Conservation (phyloP, 2,797 vertebrate species). For the Florisuga fusca region DNA sequence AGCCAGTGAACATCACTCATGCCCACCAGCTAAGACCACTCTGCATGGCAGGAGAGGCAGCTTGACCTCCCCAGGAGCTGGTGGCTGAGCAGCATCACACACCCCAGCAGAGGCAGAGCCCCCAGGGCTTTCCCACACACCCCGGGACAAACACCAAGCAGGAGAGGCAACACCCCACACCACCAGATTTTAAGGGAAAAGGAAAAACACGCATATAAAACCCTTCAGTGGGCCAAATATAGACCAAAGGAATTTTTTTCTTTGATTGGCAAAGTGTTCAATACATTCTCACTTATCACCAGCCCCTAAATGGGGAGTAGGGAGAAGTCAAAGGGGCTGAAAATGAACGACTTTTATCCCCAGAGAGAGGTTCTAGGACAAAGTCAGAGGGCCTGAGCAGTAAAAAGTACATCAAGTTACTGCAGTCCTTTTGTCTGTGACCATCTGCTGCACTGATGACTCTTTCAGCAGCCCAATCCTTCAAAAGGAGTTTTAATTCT, state of each 20-base stretch:
- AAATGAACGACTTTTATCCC: accelerated
- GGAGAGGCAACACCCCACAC: neutral
- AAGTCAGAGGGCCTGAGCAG: neutral
- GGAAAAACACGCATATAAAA: accelerated
- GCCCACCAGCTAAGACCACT: neutral
- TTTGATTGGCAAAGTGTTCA: neutral
- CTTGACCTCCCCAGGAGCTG: neutral
- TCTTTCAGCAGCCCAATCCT: neutral
- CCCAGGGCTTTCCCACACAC: neutral
- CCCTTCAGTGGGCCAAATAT: neutral
- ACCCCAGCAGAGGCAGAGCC: neutral
- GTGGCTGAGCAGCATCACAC: neutral
- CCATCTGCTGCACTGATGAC: constrained; percentile 18
- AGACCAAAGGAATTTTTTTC: neutral
- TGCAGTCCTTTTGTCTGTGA: neutral
- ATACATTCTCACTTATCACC: neutral
- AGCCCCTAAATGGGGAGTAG: neutral
- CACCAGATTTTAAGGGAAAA: neutral
- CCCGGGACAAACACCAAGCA: accelerated
- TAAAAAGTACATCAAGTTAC: neutral
- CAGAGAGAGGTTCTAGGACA: accelerated
- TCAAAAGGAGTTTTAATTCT: neutral
- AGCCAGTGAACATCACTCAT: neutral
- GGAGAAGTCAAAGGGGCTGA: neutral
- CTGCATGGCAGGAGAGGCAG: neutral